These are phyloP conservation scores for Cirrhinus mrigala DNA, from an alignment of 2,797 vertebrate species.

Conservation along the genomic window DNA sequence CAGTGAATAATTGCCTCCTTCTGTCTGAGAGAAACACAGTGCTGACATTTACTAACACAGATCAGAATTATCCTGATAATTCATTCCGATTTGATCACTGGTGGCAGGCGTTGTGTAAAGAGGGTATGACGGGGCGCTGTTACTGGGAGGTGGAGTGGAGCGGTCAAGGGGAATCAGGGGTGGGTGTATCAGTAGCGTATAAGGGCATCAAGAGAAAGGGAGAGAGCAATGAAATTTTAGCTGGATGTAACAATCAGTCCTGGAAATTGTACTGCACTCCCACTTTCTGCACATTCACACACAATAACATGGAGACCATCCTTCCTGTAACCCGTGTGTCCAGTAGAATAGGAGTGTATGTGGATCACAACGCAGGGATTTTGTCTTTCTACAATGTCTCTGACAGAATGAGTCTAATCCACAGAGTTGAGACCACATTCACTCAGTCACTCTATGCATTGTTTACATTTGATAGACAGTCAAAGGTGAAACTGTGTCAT, in stretches of 20 bases:
- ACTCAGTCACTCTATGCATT: not conserved
- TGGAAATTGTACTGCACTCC: not conserved
- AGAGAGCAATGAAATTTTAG: not conserved
- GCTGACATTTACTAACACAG: too few relatives aligned
- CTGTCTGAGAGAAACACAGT: too few relatives aligned
- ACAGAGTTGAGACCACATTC: not conserved
- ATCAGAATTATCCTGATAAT: not conserved
- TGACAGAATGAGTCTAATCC: not conserved
- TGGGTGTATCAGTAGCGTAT: not conserved
- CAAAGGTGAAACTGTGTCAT: not conserved
- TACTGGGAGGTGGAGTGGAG: conserved; percentile 6
- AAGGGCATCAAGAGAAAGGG: not conserved
- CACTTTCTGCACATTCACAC: not conserved
- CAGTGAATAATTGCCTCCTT: too few relatives aligned
- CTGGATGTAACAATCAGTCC: not conserved
- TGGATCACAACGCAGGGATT: not conserved
- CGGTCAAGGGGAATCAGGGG: not conserved
- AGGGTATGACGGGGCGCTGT: not conserved
- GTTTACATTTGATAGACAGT: not conserved
- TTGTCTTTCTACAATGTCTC: not conserved
- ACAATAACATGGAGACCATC: not conserved
- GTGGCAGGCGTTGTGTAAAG: not conserved
- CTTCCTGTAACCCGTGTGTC: too few relatives aligned
- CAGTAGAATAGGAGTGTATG: not conserved
- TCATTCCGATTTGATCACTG: not conserved